phyloP scores from a whole-genome alignment of 2,888 invertebrate species.

The Lochmaea crataegi region DNA sequence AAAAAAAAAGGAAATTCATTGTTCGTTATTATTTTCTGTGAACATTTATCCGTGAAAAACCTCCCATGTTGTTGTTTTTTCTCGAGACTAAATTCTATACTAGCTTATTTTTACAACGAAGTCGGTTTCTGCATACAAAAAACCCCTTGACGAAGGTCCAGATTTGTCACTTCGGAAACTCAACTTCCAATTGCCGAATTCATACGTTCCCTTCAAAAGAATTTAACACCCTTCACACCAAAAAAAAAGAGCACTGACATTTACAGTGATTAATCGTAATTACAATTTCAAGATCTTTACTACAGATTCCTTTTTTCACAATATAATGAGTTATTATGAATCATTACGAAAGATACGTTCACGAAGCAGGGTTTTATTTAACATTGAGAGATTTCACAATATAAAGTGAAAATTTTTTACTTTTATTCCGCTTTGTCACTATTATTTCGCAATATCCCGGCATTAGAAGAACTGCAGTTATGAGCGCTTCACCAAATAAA shows the following conservation, averaged over 20 bases:
- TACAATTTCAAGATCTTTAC: too few species aligned
- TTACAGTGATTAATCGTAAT: constrained; percentile 6
- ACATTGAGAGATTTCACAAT: too few species aligned
- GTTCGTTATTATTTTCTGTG: constrained; percentile 34
- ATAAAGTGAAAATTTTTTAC: too few species aligned
- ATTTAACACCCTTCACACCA: too few species aligned
- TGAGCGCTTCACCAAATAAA: too few species aligned
- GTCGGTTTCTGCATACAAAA: constrained; percentile 51
- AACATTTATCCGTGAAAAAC: constrained; percentile 47
- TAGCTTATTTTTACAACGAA: constrained; percentile 52
- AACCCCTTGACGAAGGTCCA: constrained; percentile 52
- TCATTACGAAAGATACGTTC: too few species aligned
- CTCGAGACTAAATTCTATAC: constrained; percentile 49
- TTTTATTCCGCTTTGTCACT: too few species aligned
- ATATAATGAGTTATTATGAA: too few species aligned
- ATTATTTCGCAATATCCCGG: too few species aligned
- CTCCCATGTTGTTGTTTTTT: constrained; percentile 50
- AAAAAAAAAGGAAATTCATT: constrained; percentile 23
- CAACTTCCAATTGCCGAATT: constrained; percentile 47
- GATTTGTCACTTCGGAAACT: constrained; percentile 52
- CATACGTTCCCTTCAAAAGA: constrained; percentile 49
- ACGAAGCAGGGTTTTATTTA: too few species aligned
- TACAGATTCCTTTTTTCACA: background rate
- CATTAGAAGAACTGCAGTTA: too few species aligned
- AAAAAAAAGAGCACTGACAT: background rate